phyloP scores from a whole-genome alignment of 2,797 vertebrate species.

The Notoglanidium macrostoma region DNA sequence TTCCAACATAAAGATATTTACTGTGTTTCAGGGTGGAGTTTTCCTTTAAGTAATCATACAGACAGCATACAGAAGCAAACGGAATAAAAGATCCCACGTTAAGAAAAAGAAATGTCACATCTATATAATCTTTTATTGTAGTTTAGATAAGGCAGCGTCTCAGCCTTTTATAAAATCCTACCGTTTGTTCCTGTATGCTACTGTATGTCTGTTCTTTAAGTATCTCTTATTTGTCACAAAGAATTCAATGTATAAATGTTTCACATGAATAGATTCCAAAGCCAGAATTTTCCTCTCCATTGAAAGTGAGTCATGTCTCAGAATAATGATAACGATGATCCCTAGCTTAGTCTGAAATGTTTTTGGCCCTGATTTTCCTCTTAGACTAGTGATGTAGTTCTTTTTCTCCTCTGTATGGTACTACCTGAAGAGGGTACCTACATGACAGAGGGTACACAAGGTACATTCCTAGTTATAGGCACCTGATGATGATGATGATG shows the following conservation, averaged over 20 bases:
- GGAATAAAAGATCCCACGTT: background rate
- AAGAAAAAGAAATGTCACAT: background rate
- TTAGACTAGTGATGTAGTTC: slow-evolving; percentile 58
- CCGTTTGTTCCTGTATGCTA: slow-evolving; percentile 28
- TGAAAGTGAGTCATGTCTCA: background rate
- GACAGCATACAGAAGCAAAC: slow-evolving; percentile 37
- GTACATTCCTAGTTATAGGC: slow-evolving; percentile 57
- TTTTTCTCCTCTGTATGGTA: slow-evolving; percentile 73
- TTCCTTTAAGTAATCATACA: slow-evolving; percentile 29
- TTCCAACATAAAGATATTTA: background rate
- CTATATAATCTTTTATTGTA: background rate
- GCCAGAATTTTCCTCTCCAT: slow-evolving; percentile 9
- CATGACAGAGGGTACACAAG: slow-evolving; percentile 61
- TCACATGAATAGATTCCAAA: slow-evolving; percentile 4
- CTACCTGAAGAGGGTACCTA: slow-evolving; percentile 60
- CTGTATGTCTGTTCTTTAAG: slow-evolving; percentile 20
- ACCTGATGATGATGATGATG: slow-evolving; percentile 46
- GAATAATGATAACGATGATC: background rate
- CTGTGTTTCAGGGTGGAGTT: slow-evolving; percentile 26
- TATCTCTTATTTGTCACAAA: background rate
- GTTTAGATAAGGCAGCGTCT: background rate
- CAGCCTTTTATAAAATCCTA: background rate
- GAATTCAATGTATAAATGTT: slow-evolving; percentile 16
- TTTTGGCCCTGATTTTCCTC: slow-evolving; percentile 21
- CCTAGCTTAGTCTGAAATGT: background rate